Percentiles rank a stretch among this genome's conserved stretches.
Evolutionary conservation across 2,797 vertebrate species (phyloP).

Genomic region (Falco columbarius): DNA sequence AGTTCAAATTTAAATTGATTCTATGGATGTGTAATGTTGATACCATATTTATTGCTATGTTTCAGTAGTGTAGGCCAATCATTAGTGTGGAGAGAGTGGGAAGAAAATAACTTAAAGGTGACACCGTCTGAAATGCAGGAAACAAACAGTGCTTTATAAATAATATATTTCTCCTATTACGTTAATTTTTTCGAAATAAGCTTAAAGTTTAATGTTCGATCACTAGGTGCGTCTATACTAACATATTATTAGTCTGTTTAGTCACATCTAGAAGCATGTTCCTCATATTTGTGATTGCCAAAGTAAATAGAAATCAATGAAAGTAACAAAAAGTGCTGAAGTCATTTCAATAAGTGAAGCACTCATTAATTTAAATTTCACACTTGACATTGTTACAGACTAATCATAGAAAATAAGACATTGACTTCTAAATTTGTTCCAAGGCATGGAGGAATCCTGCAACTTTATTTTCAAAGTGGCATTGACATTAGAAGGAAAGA

Average conservation of each 20-base stretch:
- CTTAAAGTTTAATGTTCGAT: slow-evolving; percentile 51
- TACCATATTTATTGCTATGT: slow-evolving; percentile 63
- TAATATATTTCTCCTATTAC: slow-evolving; percentile 62
- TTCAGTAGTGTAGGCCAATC: slow-evolving; percentile 47
- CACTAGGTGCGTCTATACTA: slow-evolving; percentile 13
- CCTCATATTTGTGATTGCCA: slow-evolving; percentile 70
- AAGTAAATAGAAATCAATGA: slow-evolving; percentile 81
- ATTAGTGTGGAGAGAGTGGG: slow-evolving; percentile 53
- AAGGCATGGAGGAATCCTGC: slow-evolving; percentile 24
- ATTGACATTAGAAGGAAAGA: slow-evolving; percentile 54
- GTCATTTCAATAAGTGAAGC: slow-evolving; percentile 75
- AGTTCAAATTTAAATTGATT: slow-evolving; percentile 68
- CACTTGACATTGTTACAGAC: slow-evolving; percentile 74
- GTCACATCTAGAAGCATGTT: slow-evolving; percentile 67
- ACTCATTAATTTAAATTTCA: slow-evolving; percentile 80
- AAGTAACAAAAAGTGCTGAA: slow-evolving; percentile 75
- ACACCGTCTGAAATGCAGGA: slow-evolving; percentile 49
- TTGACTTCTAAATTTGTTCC: slow-evolving; percentile 68
- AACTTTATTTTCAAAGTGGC: slow-evolving; percentile 68
- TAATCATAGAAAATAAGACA: slow-evolving; percentile 65
- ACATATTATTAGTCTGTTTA: slow-evolving; percentile 59
- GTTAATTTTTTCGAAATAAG: slow-evolving; percentile 70
- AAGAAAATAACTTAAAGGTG: slow-evolving; percentile 51
- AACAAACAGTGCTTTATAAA: slow-evolving; percentile 57
- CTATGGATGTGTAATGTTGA: slow-evolving; percentile 34